These are phyloP conservation scores for Crenichthys baileyi DNA, from an alignment of 2,797 vertebrate species.

Conservation along the genomic window DNA sequence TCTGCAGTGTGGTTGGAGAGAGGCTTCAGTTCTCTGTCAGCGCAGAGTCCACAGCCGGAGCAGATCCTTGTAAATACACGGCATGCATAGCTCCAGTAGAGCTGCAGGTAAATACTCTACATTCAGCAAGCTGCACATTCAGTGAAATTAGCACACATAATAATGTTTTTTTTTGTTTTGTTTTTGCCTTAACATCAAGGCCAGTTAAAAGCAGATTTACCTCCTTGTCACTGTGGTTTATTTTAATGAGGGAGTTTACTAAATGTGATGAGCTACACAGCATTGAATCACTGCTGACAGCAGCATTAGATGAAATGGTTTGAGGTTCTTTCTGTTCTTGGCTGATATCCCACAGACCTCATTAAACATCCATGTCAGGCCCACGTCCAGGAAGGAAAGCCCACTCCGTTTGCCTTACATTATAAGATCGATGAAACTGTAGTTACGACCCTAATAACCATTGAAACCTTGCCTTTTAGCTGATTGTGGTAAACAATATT, in stretches of 20 bases:
- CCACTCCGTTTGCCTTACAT: constrained; percentile 15
- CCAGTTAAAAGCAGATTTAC: neutral
- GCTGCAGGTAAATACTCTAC: constrained; percentile 84
- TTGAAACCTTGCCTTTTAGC: neutral
- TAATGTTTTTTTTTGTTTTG: neutral
- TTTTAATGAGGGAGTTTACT: constrained; percentile 55
- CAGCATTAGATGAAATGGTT: constrained; percentile 52
- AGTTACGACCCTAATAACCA: constrained; percentile 1
- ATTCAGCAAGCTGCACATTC: neutral
- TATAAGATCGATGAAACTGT: constrained; percentile 20
- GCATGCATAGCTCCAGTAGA: constrained; percentile 85
- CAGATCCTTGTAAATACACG: constrained; percentile 73
- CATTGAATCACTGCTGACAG: constrained; percentile 37
- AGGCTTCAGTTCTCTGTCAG: constrained; percentile 83
- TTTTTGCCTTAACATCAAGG: constrained; percentile 1
- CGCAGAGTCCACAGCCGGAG: constrained; percentile 43
- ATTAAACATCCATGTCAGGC: constrained; percentile 53
- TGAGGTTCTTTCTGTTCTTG: constrained; percentile 42
- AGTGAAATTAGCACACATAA: neutral
- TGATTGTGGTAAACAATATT: neutral
- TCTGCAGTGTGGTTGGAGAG: constrained; percentile 87
- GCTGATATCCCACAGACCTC: constrained; percentile 47
- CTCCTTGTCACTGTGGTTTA: constrained; percentile 24
- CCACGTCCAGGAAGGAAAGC: constrained; percentile 18
- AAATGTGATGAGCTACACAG: constrained; percentile 48